Evolutionary conservation across 2,888 invertebrate species (phyloP), one percentile per base, ranked within the genome.

Genomic region (Tillus elongatus): DNA sequence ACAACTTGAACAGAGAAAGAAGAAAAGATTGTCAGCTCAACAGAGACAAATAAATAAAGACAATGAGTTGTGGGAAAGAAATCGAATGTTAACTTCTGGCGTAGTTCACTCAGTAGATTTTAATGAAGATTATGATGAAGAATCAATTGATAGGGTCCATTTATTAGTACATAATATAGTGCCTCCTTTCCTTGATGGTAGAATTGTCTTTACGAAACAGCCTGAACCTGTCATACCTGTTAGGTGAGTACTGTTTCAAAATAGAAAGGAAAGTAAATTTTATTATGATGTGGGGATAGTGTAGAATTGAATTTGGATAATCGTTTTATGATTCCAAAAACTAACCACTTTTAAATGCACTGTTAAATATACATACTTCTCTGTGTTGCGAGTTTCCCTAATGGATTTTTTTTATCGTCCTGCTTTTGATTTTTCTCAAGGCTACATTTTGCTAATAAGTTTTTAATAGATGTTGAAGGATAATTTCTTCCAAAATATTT

Each of bases 191-290:
- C 72, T 98, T 2, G 98, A 99, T 64, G 98, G 98, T 0, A 74
- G 98, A 37, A 97, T 98, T 49, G 95, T 97, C 1, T 99, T 98
- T 65, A 99, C 98, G 0, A 98, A 97, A 57, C 97, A 98, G 63
- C 93, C 93, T 0, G 96, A 97, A 59, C 97, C 97, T 1, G 92
- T 98, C n/a, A 82, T 98, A 56, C 97, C 97, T 9, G 90, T 92
- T 15, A 74, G 72, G 74, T 74, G 58, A 54, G 49, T 37, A 27
- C 28, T 4, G 27, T n/a, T 15, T 15, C 8, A n/a, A 28, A 19
- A 6, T 13, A 3, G 16, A 9, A 30, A 30, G 28, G 11, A 8
- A 19, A 8, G n/a, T 19, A 19, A 19, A 19, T 19, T 19, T 19
- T 19, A 6, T 19, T 19, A 19, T n/a, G n/a, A n/a, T n/a, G n/a